Base-by-base conservation (phyloP, 2,797 vertebrate genomes). In the Peromyscus eremicus region DNA sequence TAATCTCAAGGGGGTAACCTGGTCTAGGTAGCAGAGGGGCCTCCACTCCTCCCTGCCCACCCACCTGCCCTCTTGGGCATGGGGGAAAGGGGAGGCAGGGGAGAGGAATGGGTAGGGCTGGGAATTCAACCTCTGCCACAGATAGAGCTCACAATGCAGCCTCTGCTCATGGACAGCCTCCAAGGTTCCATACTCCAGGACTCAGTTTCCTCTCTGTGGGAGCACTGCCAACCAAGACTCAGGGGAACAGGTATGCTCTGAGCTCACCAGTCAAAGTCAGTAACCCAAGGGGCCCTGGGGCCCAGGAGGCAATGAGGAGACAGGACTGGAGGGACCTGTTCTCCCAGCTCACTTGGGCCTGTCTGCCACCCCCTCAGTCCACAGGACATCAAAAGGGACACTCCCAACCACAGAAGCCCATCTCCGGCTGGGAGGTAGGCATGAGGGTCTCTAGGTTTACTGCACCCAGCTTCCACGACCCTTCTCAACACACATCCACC, bases 301-400 rank as follows among this genome's bases (percentile, higher is more conserved):
- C 62, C 40, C 32, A 64, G 92, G 91, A 60, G 93, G 89, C 84
- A 94, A 17, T 25, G 32, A 79, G 49, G 66, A 79, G 62, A 16
- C 34, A 57, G 71, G 76, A 29, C 60, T n/a, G n/a, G 60, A 66
- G 76, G 8, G 85, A 81, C 96, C 79, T 0, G 32, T 93, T 87
- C 89, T 86, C 70, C 87, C 73, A 94, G 76, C 88, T 98, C 98
- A 97, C 98, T 98, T 97, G 95, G 97, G 96, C 98, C 98, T 98
- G 96, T 80, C 49, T 37, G 85, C 23, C 68, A 12, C 34, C n/a
- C 68, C 46, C 32, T 57, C 55, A 76, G 85, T 43, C 84, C 64
- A 52, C 60, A 71, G 5, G 29, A 62, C 64, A n/a, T 34, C 87
- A 66, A 19, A 49, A 83, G 57, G 75, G 34, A 13, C 21, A 46